Percentiles rank a stretch among this genome's conserved stretches.
These are phyloP conservation scores for Isaurus tuberculatus DNA, from an alignment of 92 coral and sea anemone genomes.

Conservation along the genomic window DNA sequence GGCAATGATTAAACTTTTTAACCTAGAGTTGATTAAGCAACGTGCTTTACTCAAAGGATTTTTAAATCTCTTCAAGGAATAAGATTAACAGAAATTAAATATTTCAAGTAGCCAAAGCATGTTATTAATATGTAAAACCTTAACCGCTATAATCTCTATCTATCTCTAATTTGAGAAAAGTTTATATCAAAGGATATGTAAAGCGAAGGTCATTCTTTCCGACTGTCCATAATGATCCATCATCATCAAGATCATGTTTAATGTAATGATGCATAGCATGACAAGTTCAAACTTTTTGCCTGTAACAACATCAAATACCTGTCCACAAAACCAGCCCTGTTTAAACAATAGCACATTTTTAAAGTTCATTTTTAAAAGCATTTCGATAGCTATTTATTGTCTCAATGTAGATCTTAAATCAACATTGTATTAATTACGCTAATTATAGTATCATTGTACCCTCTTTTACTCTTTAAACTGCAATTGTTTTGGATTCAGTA, in stretches of 20 bases:
- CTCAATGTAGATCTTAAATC: no score
- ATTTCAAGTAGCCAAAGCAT: not conserved
- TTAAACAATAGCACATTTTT: not conserved
- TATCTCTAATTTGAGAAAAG: not conserved
- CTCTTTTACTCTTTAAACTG: no score
- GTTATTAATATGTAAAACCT: not conserved
- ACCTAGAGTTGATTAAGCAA: no score
- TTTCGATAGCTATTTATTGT: no score
- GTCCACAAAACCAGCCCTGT: slow-evolving; percentile 82
- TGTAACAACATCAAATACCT: slow-evolving; percentile 78
- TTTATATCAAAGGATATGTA: slow-evolving; percentile 82
- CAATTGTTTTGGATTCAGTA: no score
- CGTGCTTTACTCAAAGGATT: no score
- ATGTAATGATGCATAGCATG: slow-evolving; percentile 76
- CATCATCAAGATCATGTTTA: slow-evolving; percentile 92
- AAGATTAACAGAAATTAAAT: no score
- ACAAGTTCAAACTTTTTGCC: slow-evolving; percentile 81
- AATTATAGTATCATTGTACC: no score
- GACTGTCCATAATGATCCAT: slow-evolving; percentile 82
- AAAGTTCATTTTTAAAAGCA: no score
- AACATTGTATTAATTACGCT: no score
- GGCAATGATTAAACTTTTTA: no score
- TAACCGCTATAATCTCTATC: not conserved
- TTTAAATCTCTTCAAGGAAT: no score
- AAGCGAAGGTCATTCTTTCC: slow-evolving; percentile 50